Evolutionary conservation across 2,113 vertebrate species (phyloP).

Genomic region (Coreoperca whiteheadi): DNA sequence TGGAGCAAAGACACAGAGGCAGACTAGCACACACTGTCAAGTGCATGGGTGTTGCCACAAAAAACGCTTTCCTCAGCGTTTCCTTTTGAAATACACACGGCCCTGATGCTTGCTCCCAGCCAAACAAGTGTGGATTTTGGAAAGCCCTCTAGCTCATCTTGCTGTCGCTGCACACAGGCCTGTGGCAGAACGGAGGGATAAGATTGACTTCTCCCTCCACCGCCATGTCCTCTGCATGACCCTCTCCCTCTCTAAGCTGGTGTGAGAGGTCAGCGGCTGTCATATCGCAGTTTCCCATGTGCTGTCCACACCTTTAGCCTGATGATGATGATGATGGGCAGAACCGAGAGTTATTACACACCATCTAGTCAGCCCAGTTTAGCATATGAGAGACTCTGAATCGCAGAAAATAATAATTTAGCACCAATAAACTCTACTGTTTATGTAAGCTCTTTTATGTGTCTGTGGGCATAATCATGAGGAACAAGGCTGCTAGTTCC

Average conservation of each 20-base stretch:
- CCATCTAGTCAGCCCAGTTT: conserved; percentile 1
- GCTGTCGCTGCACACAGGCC: conserved; percentile 74
- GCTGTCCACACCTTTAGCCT: conserved; percentile 51
- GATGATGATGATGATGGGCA: conserved; percentile 20
- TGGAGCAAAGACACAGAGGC: conserved; percentile 59
- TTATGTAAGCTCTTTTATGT: conserved; percentile 1
- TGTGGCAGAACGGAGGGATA: conserved; percentile 70
- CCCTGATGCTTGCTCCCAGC: conserved; percentile 68
- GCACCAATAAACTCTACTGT: conserved; percentile 4
- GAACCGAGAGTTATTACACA: neutral
- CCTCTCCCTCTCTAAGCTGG: conserved; percentile 48
- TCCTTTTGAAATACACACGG: conserved; percentile 75
- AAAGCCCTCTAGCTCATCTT: conserved; percentile 75
- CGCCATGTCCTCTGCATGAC: conserved; percentile 73
- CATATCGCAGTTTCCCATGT: conserved; percentile 6
- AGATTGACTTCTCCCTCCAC: conserved; percentile 71
- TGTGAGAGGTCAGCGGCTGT: conserved; percentile 68
- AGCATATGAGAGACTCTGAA: neutral
- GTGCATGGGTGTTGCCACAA: conserved; percentile 65
- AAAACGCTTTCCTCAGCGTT: conserved; percentile 76
- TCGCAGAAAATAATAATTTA: neutral
- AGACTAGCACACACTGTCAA: conserved; percentile 65
- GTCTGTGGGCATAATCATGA: neutral
- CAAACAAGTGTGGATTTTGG: conserved; percentile 80
- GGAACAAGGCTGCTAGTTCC: neutral